Percentiles rank a stretch among this genome's conserved stretches.
Conservation (phyloP, 37 sponge, comb jelly and placozoan species). For the Spongia lamella region DNA sequence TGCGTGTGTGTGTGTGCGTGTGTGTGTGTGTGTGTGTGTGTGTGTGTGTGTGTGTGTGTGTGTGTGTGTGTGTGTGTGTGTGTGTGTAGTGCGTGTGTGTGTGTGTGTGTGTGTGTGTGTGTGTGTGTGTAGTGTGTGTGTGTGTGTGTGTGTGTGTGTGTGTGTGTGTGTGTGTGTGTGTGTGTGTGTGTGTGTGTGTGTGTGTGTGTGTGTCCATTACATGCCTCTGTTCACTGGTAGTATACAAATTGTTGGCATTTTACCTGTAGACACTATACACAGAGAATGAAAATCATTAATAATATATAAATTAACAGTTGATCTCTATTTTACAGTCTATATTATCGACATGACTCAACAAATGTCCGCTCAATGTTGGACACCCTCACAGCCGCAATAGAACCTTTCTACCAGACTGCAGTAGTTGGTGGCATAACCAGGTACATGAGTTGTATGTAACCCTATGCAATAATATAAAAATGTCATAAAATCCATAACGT, state of each 20-base stretch:
- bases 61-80: constrained; percentile 16
- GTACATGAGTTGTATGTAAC: background rate
- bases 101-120: constrained; percentile 8
- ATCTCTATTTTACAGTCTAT: too few relatives aligned
- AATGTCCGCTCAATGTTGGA: too few relatives aligned
- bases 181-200: too few relatives aligned
- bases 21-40: constrained; percentile 21
- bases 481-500: background rate
- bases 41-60: constrained; percentile 20
- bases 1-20: constrained; percentile 29
- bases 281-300: too few relatives aligned
- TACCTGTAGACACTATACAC: too few relatives aligned
- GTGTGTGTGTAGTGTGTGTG: too few relatives aligned
- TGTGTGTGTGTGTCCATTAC: too few relatives aligned
- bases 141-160: constrained; percentile 30
- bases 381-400: constrained; percentile 3
- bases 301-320: too few relatives aligned
- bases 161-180: background rate
- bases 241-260: too few relatives aligned
- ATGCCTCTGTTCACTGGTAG: too few relatives aligned
- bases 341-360: too few relatives aligned
- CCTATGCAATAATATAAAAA: background rate
- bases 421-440: constrained; percentile 32
- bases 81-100: too few relatives aligned
- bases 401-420: constrained; percentile 27